Percentiles rank a stretch among this genome's conserved stretches.
Conservation (phyloP, 2,113 vertebrate genomes). For the Anoura caudifer region DNA sequence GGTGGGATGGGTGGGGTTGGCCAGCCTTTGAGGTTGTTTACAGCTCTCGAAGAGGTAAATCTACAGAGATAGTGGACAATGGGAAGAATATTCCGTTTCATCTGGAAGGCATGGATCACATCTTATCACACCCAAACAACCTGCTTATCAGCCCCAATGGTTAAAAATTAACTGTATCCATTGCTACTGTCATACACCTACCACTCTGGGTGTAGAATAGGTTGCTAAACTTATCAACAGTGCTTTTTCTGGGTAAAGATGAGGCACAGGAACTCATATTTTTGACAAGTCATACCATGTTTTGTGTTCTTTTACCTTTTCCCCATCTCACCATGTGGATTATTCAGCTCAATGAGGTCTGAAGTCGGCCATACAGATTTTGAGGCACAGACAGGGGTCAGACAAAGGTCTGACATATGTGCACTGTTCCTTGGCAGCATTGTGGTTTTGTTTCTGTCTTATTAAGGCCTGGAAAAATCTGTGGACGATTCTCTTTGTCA, state of each 20-base stretch:
- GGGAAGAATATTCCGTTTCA: background rate
- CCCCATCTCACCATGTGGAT: background rate
- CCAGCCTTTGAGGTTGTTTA: background rate
- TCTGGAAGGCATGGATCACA: background rate
- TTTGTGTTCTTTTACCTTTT: background rate
- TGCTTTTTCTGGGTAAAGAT: background rate
- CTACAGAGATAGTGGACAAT: background rate
- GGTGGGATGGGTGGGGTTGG: background rate
- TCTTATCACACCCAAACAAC: background rate
- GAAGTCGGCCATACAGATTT: background rate
- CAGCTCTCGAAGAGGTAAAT: background rate
- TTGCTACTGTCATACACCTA: background rate
- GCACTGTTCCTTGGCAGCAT: background rate
- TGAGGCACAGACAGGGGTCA: background rate
- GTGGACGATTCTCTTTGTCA: background rate
- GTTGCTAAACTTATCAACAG: background rate
- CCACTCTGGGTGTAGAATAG: background rate
- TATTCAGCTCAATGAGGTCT: background rate
- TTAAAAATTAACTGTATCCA: background rate
- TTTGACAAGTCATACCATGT: background rate
- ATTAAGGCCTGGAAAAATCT: conserved; percentile 37
- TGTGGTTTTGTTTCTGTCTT: conserved; percentile 21
- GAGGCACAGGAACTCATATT: background rate
- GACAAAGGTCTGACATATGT: background rate
- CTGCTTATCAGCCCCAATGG: background rate